Evolutionary conservation across 2,888 invertebrate genomes (phyloP), one percentile per base, ranked within the genome.

Genomic region (Trachelus stipa): DNA sequence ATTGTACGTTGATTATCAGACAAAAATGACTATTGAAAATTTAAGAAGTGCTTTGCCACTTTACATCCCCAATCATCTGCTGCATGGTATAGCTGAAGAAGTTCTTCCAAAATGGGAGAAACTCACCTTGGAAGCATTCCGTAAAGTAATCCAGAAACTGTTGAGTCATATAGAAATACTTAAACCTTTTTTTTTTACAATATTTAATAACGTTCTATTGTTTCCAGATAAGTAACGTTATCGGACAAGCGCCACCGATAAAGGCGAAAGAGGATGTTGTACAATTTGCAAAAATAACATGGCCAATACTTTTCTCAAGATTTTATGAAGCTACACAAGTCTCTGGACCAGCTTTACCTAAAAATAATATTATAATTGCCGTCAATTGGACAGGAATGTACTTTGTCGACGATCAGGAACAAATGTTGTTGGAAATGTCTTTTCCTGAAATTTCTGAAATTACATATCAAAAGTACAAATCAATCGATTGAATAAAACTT

Each of bases 371-470:
- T 33, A 95, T 99, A 77, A 93, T 95, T 79, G 98, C 98, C 4
- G 95, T 99, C 4, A 99, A 99, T 92, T 98, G 98, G 95, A 97
- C 96, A 0, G 98, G 98, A 2, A 94, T 98, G 76, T 98, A 96
- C 88, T 95, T 98, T 77, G 96, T 98, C 0, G 98, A 98, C 91
- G 97, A 98, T 91, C 95, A 96, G 85, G 98, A 98, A 91, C 96
- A 97, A 90, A 96, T 98, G 82, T 93, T 98, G 73, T 92, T 98
- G 69, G 98, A 98, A 92, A 92, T 96, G 85, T 95, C 96, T 11
- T 99, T 96, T 92, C 94, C 97, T 9, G 98, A 98, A 93, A 95
- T 98, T 33, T 95, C 95, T 0, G 95, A 95, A 77, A 96, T 98
- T 75, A 93, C 94, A 68, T 95, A 94, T 86, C 91, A 92, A 84